These are phyloP conservation scores for Ceryle rudis DNA, from an alignment of 2,797 vertebrate species.

Conservation along the genomic window DNA sequence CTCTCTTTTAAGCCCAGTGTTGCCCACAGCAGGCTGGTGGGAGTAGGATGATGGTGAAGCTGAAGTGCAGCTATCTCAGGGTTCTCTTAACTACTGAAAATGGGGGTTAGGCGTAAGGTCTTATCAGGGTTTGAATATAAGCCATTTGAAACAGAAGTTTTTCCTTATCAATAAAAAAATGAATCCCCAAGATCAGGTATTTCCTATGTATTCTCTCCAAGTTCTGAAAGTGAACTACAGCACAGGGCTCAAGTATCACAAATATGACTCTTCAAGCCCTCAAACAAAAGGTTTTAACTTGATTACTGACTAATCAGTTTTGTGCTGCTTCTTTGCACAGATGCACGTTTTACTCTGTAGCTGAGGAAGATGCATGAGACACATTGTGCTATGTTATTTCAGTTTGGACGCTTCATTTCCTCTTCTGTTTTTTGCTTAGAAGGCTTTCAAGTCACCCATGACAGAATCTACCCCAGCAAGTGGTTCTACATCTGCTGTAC, in stretches of 20 bases:
- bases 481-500: neutral
- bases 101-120: neutral
- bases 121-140: neutral
- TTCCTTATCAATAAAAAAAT: neutral
- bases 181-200: neutral
- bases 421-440: slow-evolving; percentile 58
- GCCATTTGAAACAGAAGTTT: neutral
- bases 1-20: neutral
- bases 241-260: neutral
- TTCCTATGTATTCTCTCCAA: neutral
- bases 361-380: neutral
- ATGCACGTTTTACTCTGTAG: neutral
- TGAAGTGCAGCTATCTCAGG: neutral
- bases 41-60: neutral
- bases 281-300: neutral
- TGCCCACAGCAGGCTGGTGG: neutral
- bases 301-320: neutral
- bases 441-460: slow-evolving; percentile 32
- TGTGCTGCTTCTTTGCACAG: neutral
- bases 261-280: neutral
- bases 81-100: neutral
- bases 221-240: neutral
- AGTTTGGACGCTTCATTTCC: neutral
- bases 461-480: neutral
- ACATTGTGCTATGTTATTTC: neutral